phyloP scores from a whole-genome alignment of 2,113 vertebrate species.

The Arenaria interpres region DNA sequence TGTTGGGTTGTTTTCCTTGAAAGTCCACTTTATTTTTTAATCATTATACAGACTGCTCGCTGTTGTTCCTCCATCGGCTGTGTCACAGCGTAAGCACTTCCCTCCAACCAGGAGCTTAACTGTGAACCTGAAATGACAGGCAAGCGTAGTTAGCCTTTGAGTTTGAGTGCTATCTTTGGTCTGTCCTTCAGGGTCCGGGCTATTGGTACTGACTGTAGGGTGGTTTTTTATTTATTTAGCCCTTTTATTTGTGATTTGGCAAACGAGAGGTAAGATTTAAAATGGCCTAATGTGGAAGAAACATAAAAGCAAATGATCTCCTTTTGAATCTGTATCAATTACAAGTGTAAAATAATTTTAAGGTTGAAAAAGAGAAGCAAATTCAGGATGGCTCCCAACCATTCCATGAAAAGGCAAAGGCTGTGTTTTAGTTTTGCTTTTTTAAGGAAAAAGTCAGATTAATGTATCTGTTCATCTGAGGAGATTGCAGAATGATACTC shows the following conservation, averaged over 20 bases:
- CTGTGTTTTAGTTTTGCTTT: background rate
- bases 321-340: background rate
- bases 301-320: background rate
- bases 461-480: background rate
- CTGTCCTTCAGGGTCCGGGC: background rate
- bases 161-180: background rate
- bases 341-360: background rate
- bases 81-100: background rate
- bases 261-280: background rate
- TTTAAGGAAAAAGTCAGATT: background rate
- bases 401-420: background rate
- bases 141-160: background rate
- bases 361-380: background rate
- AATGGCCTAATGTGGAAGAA: background rate
- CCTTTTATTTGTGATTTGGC: background rate
- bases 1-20: background rate
- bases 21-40: background rate
- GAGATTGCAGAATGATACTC: background rate
- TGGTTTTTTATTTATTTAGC: background rate
- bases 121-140: background rate
- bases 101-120: background rate
- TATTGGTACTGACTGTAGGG: background rate
- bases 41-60: background rate
- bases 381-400: background rate
- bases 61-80: background rate